Conservation (phyloP, 2,797 vertebrate genomes). For the Bovichtus diacanthus region DNA sequence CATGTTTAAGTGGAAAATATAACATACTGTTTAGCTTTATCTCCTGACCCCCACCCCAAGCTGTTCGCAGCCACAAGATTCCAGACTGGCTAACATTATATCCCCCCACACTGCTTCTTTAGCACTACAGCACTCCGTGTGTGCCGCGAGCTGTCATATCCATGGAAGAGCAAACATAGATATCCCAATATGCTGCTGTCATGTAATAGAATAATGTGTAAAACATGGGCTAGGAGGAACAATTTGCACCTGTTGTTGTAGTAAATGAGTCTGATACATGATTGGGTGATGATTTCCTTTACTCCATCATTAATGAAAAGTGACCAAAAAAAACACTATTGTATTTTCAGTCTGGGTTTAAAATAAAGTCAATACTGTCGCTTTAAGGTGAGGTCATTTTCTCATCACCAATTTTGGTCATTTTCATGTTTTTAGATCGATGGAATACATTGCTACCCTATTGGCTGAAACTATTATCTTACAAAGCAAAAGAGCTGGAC, state of each 20-base stretch:
- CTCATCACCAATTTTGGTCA: background rate
- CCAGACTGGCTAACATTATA: slow-evolving; percentile 22
- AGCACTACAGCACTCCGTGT: slow-evolving; percentile 25
- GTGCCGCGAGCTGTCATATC: background rate
- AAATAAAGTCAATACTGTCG: background rate
- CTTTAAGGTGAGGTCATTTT: background rate
- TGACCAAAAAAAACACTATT: background rate
- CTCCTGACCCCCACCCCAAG: background rate
- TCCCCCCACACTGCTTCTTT: slow-evolving; percentile 42
- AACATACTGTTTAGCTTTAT: slow-evolving; percentile 12
- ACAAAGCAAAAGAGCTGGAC: no score
- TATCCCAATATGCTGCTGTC: background rate
- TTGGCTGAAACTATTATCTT: background rate
- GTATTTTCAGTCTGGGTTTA: background rate
- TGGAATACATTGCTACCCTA: background rate
- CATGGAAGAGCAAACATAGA: background rate
- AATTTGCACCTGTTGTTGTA: background rate
- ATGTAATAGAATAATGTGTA: background rate
- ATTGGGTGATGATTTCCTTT: background rate
- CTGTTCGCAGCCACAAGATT: background rate
- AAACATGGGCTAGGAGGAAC: background rate
- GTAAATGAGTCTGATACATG: background rate
- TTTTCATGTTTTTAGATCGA: background rate
- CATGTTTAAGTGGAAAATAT: slow-evolving; percentile 13
- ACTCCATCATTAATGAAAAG: background rate